Base-by-base conservation (phyloP, 2,888 invertebrate species). In the Zygogramma bicolorata region DNA sequence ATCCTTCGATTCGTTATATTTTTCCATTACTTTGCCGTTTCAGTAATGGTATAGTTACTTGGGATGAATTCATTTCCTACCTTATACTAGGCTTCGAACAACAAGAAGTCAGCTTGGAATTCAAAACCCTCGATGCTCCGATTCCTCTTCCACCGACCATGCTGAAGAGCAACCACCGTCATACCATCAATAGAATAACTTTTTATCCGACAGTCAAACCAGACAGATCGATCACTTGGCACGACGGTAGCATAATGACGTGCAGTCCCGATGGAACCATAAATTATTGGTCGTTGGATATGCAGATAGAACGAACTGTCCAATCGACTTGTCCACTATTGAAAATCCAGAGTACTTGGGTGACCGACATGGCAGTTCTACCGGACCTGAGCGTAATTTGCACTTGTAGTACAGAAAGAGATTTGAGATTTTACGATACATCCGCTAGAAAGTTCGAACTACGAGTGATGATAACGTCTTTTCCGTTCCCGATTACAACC, bases 11-110 rank as follows among this genome's bases (percentile, higher is more conserved):
- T n/a, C n/a, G n/a, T 38, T 3, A 38, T 38, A 13, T 38, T 38
- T 13, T 13, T 38, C 3, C n/a, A 13, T 8, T 20, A 20, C 13
- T 58, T 25, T 2, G n/a, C 0, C n/a, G 8, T 77, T 78, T 61
- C 65, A 88, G 89, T 79, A 87, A 90, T 77, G 90, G 88, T 4
- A 84, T 83, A 25, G 88, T 90, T 1, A 89, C 88, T 75, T 95
- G 95, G 95, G 92, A 94, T 82, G 95, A 95, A 85, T 90, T 95
- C 80, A 90, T 95, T 29, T 93, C 94, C 0, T 93, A 93, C 87
- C 87, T 95, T 76, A 89, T 95, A 72, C 88, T 94, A 73, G 93
- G 93, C 58, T 94, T 92, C 87, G 91, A 92, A 85, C 90, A 90
- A 62, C 90, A 91, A 78, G 93, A 93, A 81, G 89, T 90, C 0